Evolutionary conservation across 2,113 vertebrate genomes (phyloP), one percentile per base, ranked within the genome.

Genomic region (Helogale parvula): DNA sequence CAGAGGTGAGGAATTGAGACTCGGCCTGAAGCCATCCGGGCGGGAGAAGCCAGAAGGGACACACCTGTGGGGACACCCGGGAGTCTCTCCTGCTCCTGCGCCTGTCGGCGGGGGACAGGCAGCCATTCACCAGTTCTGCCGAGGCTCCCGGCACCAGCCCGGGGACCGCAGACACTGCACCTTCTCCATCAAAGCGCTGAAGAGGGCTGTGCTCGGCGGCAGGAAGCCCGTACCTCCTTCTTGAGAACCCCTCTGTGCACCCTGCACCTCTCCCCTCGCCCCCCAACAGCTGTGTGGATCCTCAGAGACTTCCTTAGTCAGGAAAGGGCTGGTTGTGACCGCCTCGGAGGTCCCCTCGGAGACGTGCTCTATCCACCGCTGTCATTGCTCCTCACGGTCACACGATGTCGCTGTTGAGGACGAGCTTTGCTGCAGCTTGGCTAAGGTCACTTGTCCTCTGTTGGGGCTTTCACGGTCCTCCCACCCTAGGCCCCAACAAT

Each of bases 71-170:
- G 71, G 65, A 65, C 27, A 14, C 47, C 3, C 4, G 16, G 0
- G 57, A 76, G 35, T 66, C 15, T 27, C 47, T 66, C 68, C 38
- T 1, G 1, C 0, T 25, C 33, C 69, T 71, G 29, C 1, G 27
- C 2, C 0, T 3, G 27, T 27, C 9, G 27, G 38, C 2, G 29
- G 76, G 23, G 60, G 12, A 25, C 27, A 21, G 3, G 23, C 7
- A 0, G 1, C 10, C 17, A 0, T 4, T 27, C 13, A 2, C 35
- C 7, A 4, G 31, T 6, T 41, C 47, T 19, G 13, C 50, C 9
- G 16, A 45, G 60, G 38, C 76, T 31, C 3, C 6, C 35, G 9
- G 31, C n/a, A 9, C 68, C 69, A 33, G 0, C n/a, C 45, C 9
- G n/a, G 66, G 6, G 47, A 3, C 21, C 4, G 52, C 41, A 0